Evolutionary conservation across 2,113 vertebrate species (phyloP), one percentile per base, ranked within the genome.

Genomic region (Equus quagga): DNA sequence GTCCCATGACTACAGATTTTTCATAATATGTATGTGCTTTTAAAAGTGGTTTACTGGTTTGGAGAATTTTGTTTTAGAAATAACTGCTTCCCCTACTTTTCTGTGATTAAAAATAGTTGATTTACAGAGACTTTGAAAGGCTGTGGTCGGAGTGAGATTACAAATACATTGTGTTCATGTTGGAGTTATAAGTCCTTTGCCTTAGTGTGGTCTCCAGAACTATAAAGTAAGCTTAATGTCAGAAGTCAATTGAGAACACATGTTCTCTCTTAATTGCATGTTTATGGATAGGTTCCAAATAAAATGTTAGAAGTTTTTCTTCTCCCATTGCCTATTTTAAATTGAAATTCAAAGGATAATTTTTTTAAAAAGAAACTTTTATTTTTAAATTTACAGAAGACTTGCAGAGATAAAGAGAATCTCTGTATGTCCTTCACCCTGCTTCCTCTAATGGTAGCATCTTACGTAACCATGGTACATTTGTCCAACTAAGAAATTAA

Each of bases 211-310:
- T 89, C 78, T 96, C 69, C 56, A 79, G 73, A 89, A 79, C 76
- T 54, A 70, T 96, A 95, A 96, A 89, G 73, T 33, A 89, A 75
- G 67, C 60, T 82, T 88, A 21, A 92, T 73, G 67, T 93, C 91
- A 91, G 78, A 96, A 83, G 89, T 95, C 94, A 96, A 83, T 44
- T 65, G 95, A 78, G 82, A 96, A 89, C 93, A 97, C 36, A 76
- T 95, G 97, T 92, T 95, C 72, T 91, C 51, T 58, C 11, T 89
- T 93, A 94, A 93, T 67, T 96, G n/a, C 24, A 51, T 41, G n/a
- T 67, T 94, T 93, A 78, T n/a, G 51, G 94, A 85, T 58, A 86
- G 92, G 62, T 73, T 86, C 67, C 69, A 93, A 78, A 96, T 93
- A 96, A 97, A 98, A 95, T 86, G 67, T 78, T 86, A 67, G 84